These are phyloP conservation scores for Acomys russatus DNA, from an alignment of 2,797 vertebrate species.

Conservation along the genomic window DNA sequence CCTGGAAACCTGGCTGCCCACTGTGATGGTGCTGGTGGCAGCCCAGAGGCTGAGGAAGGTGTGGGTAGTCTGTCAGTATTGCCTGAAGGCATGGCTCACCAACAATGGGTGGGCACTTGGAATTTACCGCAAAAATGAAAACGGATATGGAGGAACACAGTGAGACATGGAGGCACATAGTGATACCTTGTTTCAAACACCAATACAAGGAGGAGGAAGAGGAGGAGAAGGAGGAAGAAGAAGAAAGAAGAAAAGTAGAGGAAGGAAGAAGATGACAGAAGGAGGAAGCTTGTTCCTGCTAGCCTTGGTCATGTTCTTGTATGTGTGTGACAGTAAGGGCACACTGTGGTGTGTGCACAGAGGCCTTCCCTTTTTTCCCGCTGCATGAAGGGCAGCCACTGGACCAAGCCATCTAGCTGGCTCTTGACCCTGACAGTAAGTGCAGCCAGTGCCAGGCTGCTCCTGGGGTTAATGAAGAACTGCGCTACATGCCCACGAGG, in stretches of 20 bases:
- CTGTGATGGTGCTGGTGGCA: neutral
- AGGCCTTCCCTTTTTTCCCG: neutral
- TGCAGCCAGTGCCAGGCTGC: neutral
- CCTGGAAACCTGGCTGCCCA: neutral
- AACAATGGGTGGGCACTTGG: rapidly evolving
- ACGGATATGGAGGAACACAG: neutral
- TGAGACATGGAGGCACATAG: neutral
- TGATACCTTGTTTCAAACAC: neutral
- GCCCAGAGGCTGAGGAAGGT: neutral
- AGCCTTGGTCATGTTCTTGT: neutral
- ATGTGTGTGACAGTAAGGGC: neutral
- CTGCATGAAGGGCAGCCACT: neutral
- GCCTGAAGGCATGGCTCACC: neutral
- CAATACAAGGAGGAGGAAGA: neutral
- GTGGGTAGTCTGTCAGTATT: neutral
- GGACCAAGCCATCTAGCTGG: neutral
- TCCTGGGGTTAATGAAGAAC: neutral
- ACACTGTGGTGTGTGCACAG: neutral
- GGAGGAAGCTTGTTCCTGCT: neutral
- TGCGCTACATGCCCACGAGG: too few species aligned
- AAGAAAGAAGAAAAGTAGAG: neutral
- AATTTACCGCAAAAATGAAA: neutral
- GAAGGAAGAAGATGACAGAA: neutral
- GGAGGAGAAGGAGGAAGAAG: neutral
- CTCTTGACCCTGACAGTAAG: neutral